Conservation (phyloP, 2,113 vertebrate species). For the Seriola rivoliana region DNA sequence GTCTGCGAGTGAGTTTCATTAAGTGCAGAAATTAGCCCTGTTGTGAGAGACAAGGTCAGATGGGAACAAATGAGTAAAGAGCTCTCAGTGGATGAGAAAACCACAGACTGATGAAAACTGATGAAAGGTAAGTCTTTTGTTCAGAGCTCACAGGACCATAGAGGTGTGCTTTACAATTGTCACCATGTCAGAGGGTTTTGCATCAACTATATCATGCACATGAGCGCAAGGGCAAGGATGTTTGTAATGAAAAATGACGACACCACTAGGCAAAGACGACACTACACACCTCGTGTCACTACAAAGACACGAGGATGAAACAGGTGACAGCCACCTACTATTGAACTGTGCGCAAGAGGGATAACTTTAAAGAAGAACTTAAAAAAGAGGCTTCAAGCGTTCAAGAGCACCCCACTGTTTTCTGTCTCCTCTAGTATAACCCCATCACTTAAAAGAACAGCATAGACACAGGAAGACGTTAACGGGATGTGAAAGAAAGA, state of each 20-base stretch:
- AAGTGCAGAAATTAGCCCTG: constrained; percentile 65
- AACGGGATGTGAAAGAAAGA: constrained; percentile 61
- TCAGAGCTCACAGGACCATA: constrained; percentile 56
- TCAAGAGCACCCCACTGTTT: constrained; percentile 62
- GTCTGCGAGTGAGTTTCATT: constrained; percentile 60
- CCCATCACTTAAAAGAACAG: constrained; percentile 70
- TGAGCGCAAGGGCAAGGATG: constrained; percentile 49
- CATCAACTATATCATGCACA: constrained; percentile 49
- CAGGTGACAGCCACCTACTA: constrained; percentile 66
- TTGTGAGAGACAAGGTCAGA: constrained; percentile 63
- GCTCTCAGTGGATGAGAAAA: constrained; percentile 48
- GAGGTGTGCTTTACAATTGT: constrained; percentile 63
- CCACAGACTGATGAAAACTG: constrained; percentile 51
- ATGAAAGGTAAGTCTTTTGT: constrained; percentile 71
- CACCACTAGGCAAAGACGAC: constrained; percentile 51
- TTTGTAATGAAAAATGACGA: constrained; percentile 77
- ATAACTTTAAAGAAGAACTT: constrained; percentile 69
- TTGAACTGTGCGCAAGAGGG: constrained; percentile 53
- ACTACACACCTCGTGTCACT: constrained; percentile 62
- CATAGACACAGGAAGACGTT: constrained; percentile 43
- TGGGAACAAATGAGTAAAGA: constrained; percentile 67
- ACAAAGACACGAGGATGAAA: constrained; percentile 76
- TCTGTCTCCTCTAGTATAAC: constrained; percentile 73
- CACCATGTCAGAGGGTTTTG: constrained; percentile 62
- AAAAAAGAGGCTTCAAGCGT: constrained; percentile 59